These are phyloP conservation scores for Larimichthys crocea DNA, from an alignment of 2,113 vertebrate species.

Conservation along the genomic window DNA sequence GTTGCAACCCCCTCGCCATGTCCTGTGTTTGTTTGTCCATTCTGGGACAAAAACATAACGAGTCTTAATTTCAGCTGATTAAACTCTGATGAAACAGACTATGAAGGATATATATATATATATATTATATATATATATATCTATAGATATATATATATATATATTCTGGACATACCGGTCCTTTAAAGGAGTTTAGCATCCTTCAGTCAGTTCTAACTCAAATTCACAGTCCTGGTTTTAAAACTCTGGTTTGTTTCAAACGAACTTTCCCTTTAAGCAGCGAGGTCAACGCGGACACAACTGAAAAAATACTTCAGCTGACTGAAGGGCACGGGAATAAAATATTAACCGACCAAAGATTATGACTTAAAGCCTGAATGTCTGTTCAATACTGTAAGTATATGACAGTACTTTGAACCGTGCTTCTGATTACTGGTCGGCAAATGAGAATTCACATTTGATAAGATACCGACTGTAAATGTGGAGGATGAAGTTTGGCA, in stretches of 20 bases:
- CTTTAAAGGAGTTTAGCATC: no score
- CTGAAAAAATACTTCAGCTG: constrained; percentile 49
- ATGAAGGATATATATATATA: no score
- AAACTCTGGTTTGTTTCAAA: neutral
- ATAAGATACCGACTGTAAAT: constrained; percentile 73
- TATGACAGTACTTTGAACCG: constrained; percentile 77
- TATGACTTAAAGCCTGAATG: constrained; percentile 55
- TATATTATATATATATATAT: no score
- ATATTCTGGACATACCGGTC: no score
- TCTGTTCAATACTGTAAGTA: constrained; percentile 54
- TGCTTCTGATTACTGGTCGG: constrained; percentile 52
- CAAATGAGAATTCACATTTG: constrained; percentile 54
- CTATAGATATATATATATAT: no score
- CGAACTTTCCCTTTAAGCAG: constrained; percentile 58
- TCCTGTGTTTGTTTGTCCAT: no score
- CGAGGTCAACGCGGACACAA: constrained; percentile 64
- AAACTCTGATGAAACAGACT: no score
- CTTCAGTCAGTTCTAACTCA: no score
- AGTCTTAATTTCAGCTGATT: no score
- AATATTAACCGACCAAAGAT: constrained; percentile 74
- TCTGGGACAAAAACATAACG: no score
- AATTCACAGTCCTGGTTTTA: no score
- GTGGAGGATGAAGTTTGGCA: constrained; percentile 17
- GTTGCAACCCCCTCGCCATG: no score
- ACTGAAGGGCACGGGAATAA: constrained; percentile 66